A percentile compares a stretch with the other conserved stretches of the same genome.
Conservation (phyloP, 30 jellyfish, hydroid and myxozoan genomes). For the Chrysaora quinquecirrha region DNA sequence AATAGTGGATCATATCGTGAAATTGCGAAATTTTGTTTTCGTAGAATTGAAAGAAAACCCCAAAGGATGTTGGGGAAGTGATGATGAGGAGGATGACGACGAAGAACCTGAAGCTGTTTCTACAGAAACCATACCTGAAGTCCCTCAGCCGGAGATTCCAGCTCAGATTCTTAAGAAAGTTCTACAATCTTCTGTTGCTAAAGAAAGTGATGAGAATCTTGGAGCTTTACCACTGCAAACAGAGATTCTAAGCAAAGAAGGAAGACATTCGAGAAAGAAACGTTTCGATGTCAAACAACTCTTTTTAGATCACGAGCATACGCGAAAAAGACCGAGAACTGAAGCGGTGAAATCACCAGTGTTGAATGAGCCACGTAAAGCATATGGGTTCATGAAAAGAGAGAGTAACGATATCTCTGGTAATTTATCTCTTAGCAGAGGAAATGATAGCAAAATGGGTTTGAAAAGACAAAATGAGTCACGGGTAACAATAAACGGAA, state of each 20-base stretch:
- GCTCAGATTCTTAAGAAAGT: background rate
- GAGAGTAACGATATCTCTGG: too few species aligned
- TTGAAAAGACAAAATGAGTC: too few species aligned
- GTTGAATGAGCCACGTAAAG: too few species aligned
- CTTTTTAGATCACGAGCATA: constrained; percentile 14
- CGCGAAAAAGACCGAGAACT: constrained; percentile 29
- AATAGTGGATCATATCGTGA: too few species aligned
- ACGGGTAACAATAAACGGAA: too few species aligned
- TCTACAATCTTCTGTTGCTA: too few species aligned
- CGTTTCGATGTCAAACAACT: constrained; percentile 59
- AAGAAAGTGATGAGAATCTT: too few species aligned
- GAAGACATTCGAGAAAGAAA: constrained; percentile 43
- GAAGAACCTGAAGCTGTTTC: constrained; percentile 5
- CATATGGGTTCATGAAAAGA: too few species aligned
- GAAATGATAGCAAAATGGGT: too few species aligned
- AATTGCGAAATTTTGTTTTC: too few species aligned
- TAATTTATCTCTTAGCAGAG: too few species aligned
- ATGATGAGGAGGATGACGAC: constrained; percentile 21
- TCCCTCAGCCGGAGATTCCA: background rate
- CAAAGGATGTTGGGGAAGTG: background rate
- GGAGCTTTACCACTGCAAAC: too few species aligned
- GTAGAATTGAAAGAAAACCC: background rate
- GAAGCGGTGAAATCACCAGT: constrained; percentile 2
- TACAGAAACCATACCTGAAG: background rate
- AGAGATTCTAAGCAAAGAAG: constrained; percentile 40